A percentile compares a stretch with the other conserved stretches of the same genome.
Evolutionary conservation across 2,797 vertebrate species (phyloP).

Genomic region (Brotula barbata): DNA sequence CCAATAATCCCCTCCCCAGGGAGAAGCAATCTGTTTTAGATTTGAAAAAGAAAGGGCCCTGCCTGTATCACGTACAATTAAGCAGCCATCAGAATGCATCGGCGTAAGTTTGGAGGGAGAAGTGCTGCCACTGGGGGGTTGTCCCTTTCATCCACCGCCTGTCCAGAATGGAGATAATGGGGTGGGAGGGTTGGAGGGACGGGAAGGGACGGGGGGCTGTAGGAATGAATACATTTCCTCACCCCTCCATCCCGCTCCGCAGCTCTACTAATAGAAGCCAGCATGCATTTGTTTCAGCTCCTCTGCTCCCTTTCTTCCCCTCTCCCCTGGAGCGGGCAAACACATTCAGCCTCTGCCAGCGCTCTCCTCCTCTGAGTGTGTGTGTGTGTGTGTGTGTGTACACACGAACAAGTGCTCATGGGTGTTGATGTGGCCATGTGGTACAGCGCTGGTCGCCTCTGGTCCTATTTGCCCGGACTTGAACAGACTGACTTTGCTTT

Average conservation of each 20-base stretch:
- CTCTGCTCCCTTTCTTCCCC: constrained; percentile 70
- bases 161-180: constrained; percentile 79
- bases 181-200: constrained; percentile 60
- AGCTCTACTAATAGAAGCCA: constrained; percentile 80
- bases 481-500: constrained; percentile 41
- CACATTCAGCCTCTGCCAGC: constrained; percentile 72
- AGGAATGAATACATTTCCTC: constrained; percentile 69
- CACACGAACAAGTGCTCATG: constrained; percentile 36
- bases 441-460: constrained; percentile 48
- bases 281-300: constrained; percentile 79
- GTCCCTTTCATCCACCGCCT: constrained; percentile 74
- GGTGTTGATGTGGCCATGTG: constrained; percentile 67
- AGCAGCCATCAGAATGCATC: constrained; percentile 76
- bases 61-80: constrained; percentile 80
- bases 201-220: constrained; percentile 36
- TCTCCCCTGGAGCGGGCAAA: constrained; percentile 68
- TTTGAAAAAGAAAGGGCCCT: constrained; percentile 75
- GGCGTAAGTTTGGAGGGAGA: constrained; percentile 68
- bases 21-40: constrained; percentile 82
- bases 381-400: constrained; percentile 13
- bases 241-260: constrained; percentile 67
- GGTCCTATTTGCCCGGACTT: constrained; percentile 57
- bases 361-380: constrained; percentile 50
- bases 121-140: constrained; percentile 69
- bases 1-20: constrained; percentile 74